Percentiles rank a stretch among this genome's conserved stretches.
Conservation (phyloP, 2,113 vertebrate genomes). For the Vulpes vulpes region DNA sequence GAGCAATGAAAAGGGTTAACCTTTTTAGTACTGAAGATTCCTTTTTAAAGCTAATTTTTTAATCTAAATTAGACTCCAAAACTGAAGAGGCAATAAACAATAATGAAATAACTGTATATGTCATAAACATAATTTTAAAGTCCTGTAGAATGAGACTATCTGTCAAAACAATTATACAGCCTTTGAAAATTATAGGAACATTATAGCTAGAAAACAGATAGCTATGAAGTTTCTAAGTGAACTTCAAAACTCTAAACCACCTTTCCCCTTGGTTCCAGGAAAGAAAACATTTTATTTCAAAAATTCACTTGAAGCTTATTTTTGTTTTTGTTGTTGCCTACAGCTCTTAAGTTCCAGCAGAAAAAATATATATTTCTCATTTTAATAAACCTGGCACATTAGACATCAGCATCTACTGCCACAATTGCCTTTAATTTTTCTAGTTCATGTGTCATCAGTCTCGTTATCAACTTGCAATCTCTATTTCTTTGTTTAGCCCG, state of each 20-base stretch:
- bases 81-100: constrained; percentile 31
- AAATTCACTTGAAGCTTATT: neutral
- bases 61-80: constrained; percentile 60
- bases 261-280: neutral
- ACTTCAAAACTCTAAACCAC: constrained; percentile 33
- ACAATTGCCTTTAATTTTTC: constrained; percentile 94
- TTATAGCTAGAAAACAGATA: constrained; percentile 8
- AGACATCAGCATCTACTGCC: neutral
- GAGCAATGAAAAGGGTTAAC: neutral
- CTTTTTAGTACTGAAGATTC: constrained; percentile 45
- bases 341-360: neutral
- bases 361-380: constrained; percentile 28
- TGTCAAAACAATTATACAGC: constrained; percentile 25
- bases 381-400: constrained; percentile 11
- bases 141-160: neutral
- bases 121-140: constrained; percentile 49
- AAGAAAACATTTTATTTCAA: constrained; percentile 46
- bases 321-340: neutral
- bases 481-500: constrained; percentile 96
- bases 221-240: neutral
- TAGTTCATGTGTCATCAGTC: constrained; percentile 96
- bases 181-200: constrained; percentile 39
- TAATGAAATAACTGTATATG: constrained; percentile 30
- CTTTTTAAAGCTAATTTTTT: constrained; percentile 40
- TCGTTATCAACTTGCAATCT: constrained; percentile 97